Evolutionary conservation across 1,140 invertebrate genomes (phyloP).

Genomic region (Drosophila grimshawi): DNA sequence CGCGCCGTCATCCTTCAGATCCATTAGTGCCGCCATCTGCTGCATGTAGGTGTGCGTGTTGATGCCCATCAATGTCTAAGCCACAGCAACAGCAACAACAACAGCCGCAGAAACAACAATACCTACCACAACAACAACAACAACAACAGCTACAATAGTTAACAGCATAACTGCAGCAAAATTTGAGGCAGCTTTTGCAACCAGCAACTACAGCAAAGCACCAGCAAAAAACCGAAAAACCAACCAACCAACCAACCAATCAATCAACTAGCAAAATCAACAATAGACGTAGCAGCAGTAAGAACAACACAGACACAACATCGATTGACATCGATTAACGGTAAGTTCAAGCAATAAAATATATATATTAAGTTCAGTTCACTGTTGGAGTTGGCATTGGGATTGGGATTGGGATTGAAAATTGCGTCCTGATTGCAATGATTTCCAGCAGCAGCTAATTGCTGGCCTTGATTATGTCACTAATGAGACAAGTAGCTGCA

Average conservation of each 20-base stretch:
- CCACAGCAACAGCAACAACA: constrained; percentile 46
- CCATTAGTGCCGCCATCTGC: constrained; percentile 30
- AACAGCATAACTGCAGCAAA: constrained; percentile 33
- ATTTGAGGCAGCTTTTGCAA: constrained; percentile 21
- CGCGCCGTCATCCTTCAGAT: constrained; percentile 42
- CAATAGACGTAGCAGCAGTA: constrained; percentile 43
- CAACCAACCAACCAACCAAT: constrained; percentile 11
- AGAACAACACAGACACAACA: constrained; percentile 61
- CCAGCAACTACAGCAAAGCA: constrained; percentile 11
- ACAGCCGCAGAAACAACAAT: background rate
- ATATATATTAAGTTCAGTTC: constrained; percentile 4
- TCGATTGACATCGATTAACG: constrained; percentile 81
- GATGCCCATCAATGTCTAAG: constrained; percentile 66
- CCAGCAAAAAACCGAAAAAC: background rate
- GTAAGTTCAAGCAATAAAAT: constrained; percentile 41
- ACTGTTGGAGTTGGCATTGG: background rate
- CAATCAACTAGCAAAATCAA: constrained; percentile 9
- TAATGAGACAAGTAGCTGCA: constrained; percentile 27
- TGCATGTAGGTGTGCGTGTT: constrained; percentile 58
- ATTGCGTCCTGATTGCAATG: background rate
- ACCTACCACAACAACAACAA: constrained; percentile 24
- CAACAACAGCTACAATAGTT: constrained; percentile 37
- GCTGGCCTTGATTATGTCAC: constrained; percentile 37
- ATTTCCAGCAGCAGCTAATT: constrained; percentile 27
- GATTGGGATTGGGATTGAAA: background rate